These are phyloP conservation scores for Metridium senile DNA, from an alignment of 92 coral and sea anemone genomes.

Conservation along the genomic window DNA sequence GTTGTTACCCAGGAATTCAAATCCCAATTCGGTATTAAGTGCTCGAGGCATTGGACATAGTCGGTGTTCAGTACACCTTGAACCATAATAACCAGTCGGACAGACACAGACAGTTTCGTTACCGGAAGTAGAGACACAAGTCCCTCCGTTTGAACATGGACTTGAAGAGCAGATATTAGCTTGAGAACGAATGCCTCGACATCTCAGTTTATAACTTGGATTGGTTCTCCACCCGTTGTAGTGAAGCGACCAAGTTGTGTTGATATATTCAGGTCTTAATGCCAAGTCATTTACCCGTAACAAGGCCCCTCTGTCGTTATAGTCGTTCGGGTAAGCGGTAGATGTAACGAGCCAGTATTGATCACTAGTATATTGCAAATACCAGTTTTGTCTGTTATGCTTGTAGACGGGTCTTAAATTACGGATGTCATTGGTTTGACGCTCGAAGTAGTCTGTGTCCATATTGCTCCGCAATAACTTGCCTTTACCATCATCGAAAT, in stretches of 20 bases:
- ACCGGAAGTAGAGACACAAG: conserved; percentile 67
- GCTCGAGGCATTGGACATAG: conserved; percentile 34
- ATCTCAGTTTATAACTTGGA: conserved; percentile 35
- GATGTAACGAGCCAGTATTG: conserved; percentile 60
- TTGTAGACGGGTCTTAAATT: conserved; percentile 63
- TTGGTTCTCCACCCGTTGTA: conserved; percentile 50
- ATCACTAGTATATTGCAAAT: conserved; percentile 47
- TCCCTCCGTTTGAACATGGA: conserved; percentile 50
- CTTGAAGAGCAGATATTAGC: conserved; percentile 38
- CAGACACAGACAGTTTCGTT: conserved; percentile 80
- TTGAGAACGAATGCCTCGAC: conserved; percentile 59
- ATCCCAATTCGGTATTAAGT: neutral
- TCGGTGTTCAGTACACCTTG: conserved; percentile 31
- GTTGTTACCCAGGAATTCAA: conserved; percentile 20
- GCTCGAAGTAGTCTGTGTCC: conserved; percentile 51
- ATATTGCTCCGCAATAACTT: conserved; percentile 42
- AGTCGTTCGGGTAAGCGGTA: neutral
- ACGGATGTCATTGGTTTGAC: conserved; percentile 32
- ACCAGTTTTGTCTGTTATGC: conserved; percentile 39
- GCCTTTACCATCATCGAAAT: conserved; percentile 28
- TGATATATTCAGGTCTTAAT: conserved; percentile 75
- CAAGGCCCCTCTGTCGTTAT: neutral
- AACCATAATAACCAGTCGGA: conserved; percentile 47
- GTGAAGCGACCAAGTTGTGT: conserved; percentile 50
- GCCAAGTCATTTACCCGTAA: conserved; percentile 61